phyloP scores from a whole-genome alignment of 2,888 invertebrate genomes.

The Catonia carolina region DNA sequence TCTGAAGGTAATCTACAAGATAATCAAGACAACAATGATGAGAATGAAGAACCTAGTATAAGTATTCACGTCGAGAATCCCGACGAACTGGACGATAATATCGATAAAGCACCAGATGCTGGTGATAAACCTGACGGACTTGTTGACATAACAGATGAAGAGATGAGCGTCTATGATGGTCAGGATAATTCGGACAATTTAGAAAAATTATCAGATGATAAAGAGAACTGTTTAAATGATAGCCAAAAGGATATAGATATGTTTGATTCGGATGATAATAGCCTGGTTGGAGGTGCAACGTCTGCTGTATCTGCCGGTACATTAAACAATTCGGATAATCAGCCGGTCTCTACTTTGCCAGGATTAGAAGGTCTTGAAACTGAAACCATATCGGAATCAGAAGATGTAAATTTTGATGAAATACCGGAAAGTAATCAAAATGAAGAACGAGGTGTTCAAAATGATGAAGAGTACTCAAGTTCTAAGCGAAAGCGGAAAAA shows the following conservation, averaged over 20 bases:
- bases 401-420: constrained; percentile 59
- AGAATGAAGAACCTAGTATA: constrained; percentile 19
- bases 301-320: constrained; percentile 32
- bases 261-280: constrained; percentile 32
- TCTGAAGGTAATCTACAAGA: constrained; percentile 25
- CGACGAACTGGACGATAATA: constrained; percentile 29
- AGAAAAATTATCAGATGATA: constrained; percentile 14
- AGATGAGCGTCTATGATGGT: constrained; percentile 32
- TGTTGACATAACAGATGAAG: constrained; percentile 33
- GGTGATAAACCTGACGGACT: constrained; percentile 31
- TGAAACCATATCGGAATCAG: constrained; percentile 68
- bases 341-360: constrained; percentile 29
- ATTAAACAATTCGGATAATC: constrained; percentile 27
- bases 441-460: constrained; percentile 29
- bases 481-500: constrained; percentile 25
- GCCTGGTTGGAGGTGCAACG: constrained; percentile 31
- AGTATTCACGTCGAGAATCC: constrained; percentile 27
- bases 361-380: constrained; percentile 59
- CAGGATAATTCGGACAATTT: constrained; percentile 25
- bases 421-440: too few species aligned
- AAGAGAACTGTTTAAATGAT: constrained; percentile 20
- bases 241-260: constrained; percentile 29
- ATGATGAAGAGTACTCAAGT: constrained; percentile 15
- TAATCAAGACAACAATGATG: constrained; percentile 25
- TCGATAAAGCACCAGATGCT: constrained; percentile 31